Evolutionary conservation across 1,140 invertebrate genomes (phyloP).

Genomic region (Mylabris phalerata): DNA sequence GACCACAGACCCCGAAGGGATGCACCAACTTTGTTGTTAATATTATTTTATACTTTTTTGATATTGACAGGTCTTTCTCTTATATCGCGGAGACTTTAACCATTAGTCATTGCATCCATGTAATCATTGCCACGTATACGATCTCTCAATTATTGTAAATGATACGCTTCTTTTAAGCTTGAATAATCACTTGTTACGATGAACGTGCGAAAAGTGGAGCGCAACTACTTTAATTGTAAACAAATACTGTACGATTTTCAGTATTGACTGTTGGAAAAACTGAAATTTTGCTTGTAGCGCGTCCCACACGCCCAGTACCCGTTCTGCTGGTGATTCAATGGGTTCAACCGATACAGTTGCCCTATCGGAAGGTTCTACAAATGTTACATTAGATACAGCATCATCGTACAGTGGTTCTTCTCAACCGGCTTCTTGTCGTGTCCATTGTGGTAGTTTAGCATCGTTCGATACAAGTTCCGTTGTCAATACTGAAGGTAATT

Average conservation of each 20-base stretch:
- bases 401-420: constrained; percentile 42
- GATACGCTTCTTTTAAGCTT: constrained; percentile 11
- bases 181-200: constrained; percentile 7
- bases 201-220: constrained; percentile 9
- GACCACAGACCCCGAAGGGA: constrained; percentile 16
- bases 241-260: too few relatives aligned
- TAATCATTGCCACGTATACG: constrained; percentile 27
- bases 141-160: constrained; percentile 29
- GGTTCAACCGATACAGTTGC: constrained; percentile 46
- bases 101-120: constrained; percentile 27
- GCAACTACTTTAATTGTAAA: background rate
- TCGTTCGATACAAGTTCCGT: constrained; percentile 48
- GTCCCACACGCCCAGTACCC: constrained; percentile 36
- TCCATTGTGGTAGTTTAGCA: constrained; percentile 45
- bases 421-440: constrained; percentile 45
- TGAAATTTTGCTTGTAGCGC: constrained; percentile 25
- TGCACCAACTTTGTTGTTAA: too few relatives aligned
- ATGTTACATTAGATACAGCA: constrained; percentile 45
- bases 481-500: constrained; percentile 46
- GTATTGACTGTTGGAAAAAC: background rate
- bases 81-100: constrained; percentile 16
- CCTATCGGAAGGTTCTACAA: constrained; percentile 43
- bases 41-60: background rate
- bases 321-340: constrained; percentile 41
- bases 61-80: constrained; percentile 18